A percentile compares a stretch with the other conserved stretches of the same genome.
Evolutionary conservation across 2,113 vertebrate genomes (phyloP).

Genomic region (Mirza zaza): DNA sequence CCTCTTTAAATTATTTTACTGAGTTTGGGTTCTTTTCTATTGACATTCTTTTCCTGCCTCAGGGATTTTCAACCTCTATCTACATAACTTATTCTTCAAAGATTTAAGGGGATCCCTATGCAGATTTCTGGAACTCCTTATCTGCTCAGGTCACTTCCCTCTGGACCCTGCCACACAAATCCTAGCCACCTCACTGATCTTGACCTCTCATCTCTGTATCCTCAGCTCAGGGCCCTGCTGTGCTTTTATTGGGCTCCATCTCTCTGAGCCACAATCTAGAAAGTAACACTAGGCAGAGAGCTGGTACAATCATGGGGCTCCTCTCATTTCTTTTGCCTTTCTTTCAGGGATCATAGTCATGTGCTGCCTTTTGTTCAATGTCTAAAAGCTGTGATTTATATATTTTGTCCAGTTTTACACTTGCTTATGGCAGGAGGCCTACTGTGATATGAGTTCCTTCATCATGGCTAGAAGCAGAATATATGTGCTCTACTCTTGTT

Average conservation of each 20-base stretch:
- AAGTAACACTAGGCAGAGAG: not conserved
- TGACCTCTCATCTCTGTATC: not conserved
- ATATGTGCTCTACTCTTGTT: conserved; percentile 33
- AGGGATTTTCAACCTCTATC: not conserved
- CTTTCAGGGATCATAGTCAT: not conserved
- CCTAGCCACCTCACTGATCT: not conserved
- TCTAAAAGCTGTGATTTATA: not conserved
- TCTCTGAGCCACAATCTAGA: not conserved
- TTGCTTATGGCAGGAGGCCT: not conserved
- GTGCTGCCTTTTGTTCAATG: not conserved
- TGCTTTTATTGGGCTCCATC: not conserved
- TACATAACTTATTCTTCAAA: not conserved
- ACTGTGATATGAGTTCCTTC: not conserved
- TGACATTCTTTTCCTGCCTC: not conserved
- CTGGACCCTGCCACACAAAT: not conserved
- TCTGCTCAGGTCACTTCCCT: not conserved
- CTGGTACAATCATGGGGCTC: not conserved
- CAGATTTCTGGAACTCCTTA: not conserved
- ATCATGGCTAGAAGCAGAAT: not conserved
- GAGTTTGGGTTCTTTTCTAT: too few relatives aligned
- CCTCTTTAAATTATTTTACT: too few relatives aligned
- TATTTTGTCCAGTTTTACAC: not conserved
- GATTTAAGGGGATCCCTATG: not conserved
- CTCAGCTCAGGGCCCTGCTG: not conserved
- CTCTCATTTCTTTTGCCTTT: not conserved